Evolutionary conservation across 2,113 vertebrate species (phyloP).

Genomic region (Archocentrus centrarchus): DNA sequence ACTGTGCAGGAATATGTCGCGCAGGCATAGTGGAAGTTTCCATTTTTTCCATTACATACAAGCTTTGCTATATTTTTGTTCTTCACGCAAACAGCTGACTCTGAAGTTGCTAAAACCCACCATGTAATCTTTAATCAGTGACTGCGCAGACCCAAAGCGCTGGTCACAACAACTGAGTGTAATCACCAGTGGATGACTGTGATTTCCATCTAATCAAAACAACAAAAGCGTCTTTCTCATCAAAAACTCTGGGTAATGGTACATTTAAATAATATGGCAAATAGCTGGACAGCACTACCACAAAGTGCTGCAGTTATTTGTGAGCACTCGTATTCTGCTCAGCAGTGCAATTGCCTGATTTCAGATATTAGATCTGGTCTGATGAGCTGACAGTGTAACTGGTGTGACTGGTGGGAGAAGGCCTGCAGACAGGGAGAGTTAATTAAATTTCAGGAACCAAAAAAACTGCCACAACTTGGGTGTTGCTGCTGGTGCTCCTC

Average conservation of each 20-base stretch:
- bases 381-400: conserved; percentile 16
- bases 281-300: not conserved
- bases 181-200: not conserved
- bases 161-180: not conserved
- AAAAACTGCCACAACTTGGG: not conserved
- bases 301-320: not conserved
- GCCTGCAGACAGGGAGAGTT: conserved; percentile 2
- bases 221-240: not conserved
- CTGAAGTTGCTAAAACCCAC: not conserved
- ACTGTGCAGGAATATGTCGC: conserved; percentile 49
- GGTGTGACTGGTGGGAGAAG: conserved; percentile 4
- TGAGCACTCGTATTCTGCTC: conserved; percentile 17
- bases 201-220: conserved; percentile 1
- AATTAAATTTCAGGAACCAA: conserved; percentile 38
- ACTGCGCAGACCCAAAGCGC: not conserved
- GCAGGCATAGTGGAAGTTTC: conserved; percentile 30
- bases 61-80: not conserved
- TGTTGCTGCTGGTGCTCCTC: conserved; percentile 18
- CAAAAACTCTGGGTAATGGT: not conserved
- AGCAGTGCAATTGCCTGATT: conserved; percentile 7
- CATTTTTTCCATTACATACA: conserved; percentile 10
- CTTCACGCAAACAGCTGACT: not conserved
- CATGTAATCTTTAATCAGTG: conserved; percentile 3
- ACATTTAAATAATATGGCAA: not conserved
- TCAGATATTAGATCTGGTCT: conserved; percentile 19